Conservation (phyloP, 92 coral and sea anemone genomes). For the Hydrozoanthus gracilis region DNA sequence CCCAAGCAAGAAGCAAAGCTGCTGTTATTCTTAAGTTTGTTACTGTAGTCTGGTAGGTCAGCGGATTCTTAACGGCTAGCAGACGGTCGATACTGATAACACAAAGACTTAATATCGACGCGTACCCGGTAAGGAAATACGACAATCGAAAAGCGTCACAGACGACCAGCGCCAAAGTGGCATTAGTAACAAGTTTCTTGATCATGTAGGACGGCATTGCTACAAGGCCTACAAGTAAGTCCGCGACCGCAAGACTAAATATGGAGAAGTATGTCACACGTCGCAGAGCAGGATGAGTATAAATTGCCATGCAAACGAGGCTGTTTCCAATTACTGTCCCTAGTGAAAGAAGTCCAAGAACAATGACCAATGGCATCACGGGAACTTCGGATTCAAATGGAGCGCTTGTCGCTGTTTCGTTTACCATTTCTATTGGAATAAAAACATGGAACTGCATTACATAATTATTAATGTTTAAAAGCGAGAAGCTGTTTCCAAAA, state of each 20-base stretch:
- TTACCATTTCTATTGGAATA: constrained; percentile 23
- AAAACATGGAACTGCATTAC: background rate
- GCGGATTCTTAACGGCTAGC: constrained; percentile 86
- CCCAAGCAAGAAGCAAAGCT: constrained; percentile 74
- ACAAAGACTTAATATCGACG: constrained; percentile 88
- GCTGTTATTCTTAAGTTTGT: constrained; percentile 69
- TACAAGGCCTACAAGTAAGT: constrained; percentile 82
- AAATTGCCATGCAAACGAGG: constrained; percentile 85
- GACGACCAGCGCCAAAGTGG: constrained; percentile 49
- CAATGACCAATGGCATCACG: constrained; percentile 65
- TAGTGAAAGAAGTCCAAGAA: constrained; percentile 64
- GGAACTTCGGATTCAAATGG: constrained; percentile 65
- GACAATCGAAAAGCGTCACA: constrained; percentile 81
- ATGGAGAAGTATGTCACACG: constrained; percentile 88
- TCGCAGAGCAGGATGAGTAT: constrained; percentile 78
- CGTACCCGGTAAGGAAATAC: constrained; percentile 94
- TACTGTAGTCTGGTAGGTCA: constrained; percentile 73
- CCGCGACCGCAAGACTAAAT: constrained; percentile 89
- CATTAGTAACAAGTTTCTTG: constrained; percentile 78
- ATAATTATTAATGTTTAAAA: too few relatives aligned
- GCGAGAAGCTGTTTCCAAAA: too few relatives aligned
- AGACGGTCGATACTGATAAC: constrained; percentile 94
- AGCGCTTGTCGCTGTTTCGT: constrained; percentile 66
- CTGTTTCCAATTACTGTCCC: constrained; percentile 89
- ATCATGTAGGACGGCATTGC: constrained; percentile 96